Conservation (phyloP, 2,797 vertebrate genomes). For the Myotis vivesi region DNA sequence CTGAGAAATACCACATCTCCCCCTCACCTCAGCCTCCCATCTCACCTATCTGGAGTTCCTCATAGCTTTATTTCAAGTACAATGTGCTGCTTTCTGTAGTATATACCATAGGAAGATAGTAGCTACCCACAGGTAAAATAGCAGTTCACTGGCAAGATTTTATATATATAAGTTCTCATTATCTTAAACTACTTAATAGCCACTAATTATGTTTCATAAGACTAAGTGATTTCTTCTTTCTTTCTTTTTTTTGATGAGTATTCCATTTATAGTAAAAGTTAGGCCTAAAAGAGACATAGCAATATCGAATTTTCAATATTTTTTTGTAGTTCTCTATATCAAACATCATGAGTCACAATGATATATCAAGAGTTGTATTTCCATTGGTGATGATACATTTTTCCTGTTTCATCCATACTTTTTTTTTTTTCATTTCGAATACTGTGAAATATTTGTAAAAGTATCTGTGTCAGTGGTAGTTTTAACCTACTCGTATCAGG, state of each 20-base stretch:
- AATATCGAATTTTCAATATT: not conserved
- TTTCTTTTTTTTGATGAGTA: not conserved
- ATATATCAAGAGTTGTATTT: not conserved
- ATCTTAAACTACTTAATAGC: not conserved
- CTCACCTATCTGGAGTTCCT: not conserved
- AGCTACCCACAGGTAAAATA: not conserved
- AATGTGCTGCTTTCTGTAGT: not conserved
- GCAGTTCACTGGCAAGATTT: slow-evolving; percentile 36
- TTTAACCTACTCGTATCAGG: not conserved
- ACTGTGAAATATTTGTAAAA: not conserved
- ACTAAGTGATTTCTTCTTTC: not conserved
- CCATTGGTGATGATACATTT: not conserved
- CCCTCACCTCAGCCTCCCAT: not conserved
- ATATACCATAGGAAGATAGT: not conserved
- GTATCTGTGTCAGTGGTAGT: not conserved
- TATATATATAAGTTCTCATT: not conserved
- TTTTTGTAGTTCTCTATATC: not conserved
- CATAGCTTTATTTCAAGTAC: not conserved
- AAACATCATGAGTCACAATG: not conserved
- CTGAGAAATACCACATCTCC: not conserved
- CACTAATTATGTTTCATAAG: not conserved
- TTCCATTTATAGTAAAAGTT: not conserved
- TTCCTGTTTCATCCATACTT: not conserved
- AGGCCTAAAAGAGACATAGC: not conserved
- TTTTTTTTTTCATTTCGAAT: not conserved